Conservation (phyloP, 2,797 vertebrate species). For the Spondyliosoma cantharus region DNA sequence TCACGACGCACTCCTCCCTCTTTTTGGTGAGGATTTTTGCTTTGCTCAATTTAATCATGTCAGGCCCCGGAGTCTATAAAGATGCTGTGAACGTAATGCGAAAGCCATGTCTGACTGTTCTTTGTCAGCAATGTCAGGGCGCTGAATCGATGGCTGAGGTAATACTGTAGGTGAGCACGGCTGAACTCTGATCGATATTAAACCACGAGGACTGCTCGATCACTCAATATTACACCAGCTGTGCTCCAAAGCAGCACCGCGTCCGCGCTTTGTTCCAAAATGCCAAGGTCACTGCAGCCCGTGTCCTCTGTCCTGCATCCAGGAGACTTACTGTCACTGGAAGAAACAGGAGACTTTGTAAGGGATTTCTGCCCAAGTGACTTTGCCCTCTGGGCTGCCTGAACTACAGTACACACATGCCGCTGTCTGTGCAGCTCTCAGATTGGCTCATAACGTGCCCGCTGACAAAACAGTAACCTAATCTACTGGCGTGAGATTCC, state of each 20-base stretch:
- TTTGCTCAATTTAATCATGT: slow-evolving; percentile 32
- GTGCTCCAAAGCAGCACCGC: slow-evolving; percentile 16
- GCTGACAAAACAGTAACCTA: slow-evolving; percentile 79
- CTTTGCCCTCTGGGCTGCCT: slow-evolving; percentile 58
- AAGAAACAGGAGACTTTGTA: slow-evolving; percentile 56
- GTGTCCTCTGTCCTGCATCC: slow-evolving; percentile 20
- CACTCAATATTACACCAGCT: slow-evolving; percentile 39
- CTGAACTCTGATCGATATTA: slow-evolving; percentile 64
- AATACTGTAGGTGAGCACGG: slow-evolving; percentile 38
- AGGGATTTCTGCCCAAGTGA: slow-evolving; percentile 54
- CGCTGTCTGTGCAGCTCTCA: slow-evolving; percentile 65
- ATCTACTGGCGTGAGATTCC: slow-evolving; percentile 64
- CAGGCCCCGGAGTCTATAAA: slow-evolving; percentile 21
- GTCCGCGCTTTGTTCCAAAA: slow-evolving; percentile 38
- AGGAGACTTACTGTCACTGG: slow-evolving; percentile 27
- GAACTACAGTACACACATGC: slow-evolving; percentile 37
- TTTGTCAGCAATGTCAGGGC: slow-evolving; percentile 60
- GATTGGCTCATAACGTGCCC: slow-evolving; percentile 65
- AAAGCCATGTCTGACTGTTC: slow-evolving; percentile 46
- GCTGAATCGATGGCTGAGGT: slow-evolving; percentile 48
- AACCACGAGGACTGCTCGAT: slow-evolving; percentile 48
- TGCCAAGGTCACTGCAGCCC: slow-evolving; percentile 41
- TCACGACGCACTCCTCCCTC: neutral
- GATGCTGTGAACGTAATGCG: slow-evolving; percentile 48
- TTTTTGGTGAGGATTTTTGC: neutral